These are phyloP conservation scores for Zaprionus lachaisei DNA, from an alignment of 1,140 invertebrate genomes.

Conservation along the genomic window DNA sequence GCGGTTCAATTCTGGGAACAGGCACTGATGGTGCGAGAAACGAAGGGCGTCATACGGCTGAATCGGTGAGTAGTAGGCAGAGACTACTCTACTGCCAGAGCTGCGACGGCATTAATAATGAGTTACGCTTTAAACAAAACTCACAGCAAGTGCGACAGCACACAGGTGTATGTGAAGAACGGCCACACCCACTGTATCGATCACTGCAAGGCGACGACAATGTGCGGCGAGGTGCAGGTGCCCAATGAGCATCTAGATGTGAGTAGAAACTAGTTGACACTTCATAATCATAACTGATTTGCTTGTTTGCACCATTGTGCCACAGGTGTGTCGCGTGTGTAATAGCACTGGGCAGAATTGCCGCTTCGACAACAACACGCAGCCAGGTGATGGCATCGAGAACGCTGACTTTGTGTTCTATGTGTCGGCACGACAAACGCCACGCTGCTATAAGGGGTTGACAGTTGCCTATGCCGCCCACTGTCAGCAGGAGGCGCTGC, in stretches of 20 bases:
- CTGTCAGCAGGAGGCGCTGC: conserved; percentile 97
- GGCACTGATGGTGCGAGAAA: conserved; percentile 94
- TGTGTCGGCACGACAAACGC: conserved; percentile 96
- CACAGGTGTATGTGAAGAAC: conserved; percentile 93
- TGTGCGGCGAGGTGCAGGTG: conserved; percentile 97
- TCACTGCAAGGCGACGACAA: conserved; percentile 92
- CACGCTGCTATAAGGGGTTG: conserved; percentile 94
- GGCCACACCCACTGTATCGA: conserved; percentile 95
- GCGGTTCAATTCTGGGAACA: conserved; percentile 97
- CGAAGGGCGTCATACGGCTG: conserved; percentile 92
- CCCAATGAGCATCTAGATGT: conserved; percentile 97
- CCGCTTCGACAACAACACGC: conserved; percentile 83
- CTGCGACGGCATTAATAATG: neutral
- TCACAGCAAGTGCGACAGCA: conserved; percentile 90
- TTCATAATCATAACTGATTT: neutral
- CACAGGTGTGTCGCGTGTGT: conserved; percentile 93
- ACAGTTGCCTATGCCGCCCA: conserved; percentile 99
- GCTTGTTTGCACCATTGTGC: neutral
- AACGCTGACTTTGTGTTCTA: conserved; percentile 98
- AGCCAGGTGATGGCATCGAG: conserved; percentile 89
- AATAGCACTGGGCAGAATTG: conserved; percentile 94
- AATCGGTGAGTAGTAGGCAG: conserved; percentile 89
- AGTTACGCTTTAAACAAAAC: neutral
- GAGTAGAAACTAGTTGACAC: conserved; percentile 81
- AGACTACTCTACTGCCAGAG: neutral